A percentile compares a stretch with the other conserved stretches of the same genome.
Conservation (phyloP, 2,888 invertebrate species). For the Drosophila meridionalis region DNA sequence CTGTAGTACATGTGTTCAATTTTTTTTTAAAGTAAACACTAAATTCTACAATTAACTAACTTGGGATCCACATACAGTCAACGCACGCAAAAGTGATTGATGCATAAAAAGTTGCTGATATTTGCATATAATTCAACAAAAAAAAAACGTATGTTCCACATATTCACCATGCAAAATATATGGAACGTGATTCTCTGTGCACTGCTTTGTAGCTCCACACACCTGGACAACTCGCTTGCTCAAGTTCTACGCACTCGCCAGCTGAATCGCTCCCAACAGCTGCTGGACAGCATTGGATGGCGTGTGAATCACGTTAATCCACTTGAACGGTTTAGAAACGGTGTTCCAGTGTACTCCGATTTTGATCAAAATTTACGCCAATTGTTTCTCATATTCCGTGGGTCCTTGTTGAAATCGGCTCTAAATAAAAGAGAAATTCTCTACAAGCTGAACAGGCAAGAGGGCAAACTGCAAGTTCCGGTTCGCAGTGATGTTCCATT, state of each 20-base stretch:
- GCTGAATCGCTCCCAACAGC: slow-evolving; percentile 59
- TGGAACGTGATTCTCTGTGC: neutral
- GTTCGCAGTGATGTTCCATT: slow-evolving; percentile 75
- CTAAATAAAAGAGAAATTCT: slow-evolving; percentile 47
- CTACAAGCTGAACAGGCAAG: slow-evolving; percentile 36
- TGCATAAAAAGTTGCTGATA: neutral
- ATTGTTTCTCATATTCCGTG: slow-evolving; percentile 57
- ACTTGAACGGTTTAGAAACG: slow-evolving; percentile 34
- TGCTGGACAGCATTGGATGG: slow-evolving; percentile 63
- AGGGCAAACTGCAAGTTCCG: slow-evolving; percentile 79
- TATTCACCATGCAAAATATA: slow-evolving; percentile 9
- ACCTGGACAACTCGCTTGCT: neutral
- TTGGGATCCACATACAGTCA: neutral
- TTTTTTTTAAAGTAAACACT: no score
- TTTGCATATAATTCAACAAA: neutral
- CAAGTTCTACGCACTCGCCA: slow-evolving; percentile 28
- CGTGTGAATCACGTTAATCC: slow-evolving; percentile 42
- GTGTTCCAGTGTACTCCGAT: slow-evolving; percentile 61
- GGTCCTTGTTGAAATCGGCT: slow-evolving; percentile 41
- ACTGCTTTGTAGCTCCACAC: neutral
- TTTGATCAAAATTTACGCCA: slow-evolving; percentile 65
- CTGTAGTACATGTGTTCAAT: neutral
- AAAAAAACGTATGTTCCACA: slow-evolving; percentile 3
- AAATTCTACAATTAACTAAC: neutral
- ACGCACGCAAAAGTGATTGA: neutral